Percentiles rank a stretch among this genome's conserved stretches.
Conservation (phyloP, 2,797 vertebrate genomes). For the Emydoidea blandingii region DNA sequence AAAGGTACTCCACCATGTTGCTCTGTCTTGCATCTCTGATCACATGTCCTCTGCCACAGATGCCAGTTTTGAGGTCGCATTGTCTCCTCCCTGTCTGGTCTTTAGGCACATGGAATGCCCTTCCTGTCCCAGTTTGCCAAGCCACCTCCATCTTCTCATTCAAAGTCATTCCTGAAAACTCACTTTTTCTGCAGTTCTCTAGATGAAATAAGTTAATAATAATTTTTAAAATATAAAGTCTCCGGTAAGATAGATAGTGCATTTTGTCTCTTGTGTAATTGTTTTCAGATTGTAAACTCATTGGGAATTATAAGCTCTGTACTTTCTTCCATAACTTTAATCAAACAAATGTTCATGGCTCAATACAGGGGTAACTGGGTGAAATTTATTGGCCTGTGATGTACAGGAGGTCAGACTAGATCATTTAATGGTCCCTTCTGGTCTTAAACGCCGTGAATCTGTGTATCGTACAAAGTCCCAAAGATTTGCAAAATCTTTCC, state of each 20-base stretch:
- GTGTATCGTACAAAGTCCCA: not conserved
- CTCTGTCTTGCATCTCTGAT: slow-evolving; percentile 31
- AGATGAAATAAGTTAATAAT: not conserved
- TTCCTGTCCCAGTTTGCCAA: slow-evolving; percentile 38
- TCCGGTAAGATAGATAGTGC: slow-evolving; percentile 36
- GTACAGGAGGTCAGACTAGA: not conserved
- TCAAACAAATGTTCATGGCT: not conserved
- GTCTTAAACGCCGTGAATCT: not conserved
- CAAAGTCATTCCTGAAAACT: slow-evolving; percentile 56
- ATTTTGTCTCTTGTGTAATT: slow-evolving; percentile 23
- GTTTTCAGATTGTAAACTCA: slow-evolving; percentile 9
- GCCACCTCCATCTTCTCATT: slow-evolving; percentile 16
- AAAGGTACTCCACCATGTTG: slow-evolving; percentile 40
- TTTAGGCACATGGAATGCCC: slow-evolving; percentile 14
- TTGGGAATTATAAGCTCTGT: not conserved
- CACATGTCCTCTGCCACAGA: not conserved
- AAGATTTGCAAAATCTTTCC: not conserved
- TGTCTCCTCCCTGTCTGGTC: not conserved
- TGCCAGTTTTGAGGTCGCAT: not conserved
- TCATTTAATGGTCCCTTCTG: not conserved
- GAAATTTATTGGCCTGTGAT: not conserved
- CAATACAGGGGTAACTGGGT: not conserved
- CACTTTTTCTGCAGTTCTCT: slow-evolving; percentile 16
- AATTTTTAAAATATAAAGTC: slow-evolving; percentile 22
- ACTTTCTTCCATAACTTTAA: not conserved